Evolutionary conservation across 37 sponge, comb jelly and placozoan genomes (phyloP).

Genomic region (Beroe ovata): DNA sequence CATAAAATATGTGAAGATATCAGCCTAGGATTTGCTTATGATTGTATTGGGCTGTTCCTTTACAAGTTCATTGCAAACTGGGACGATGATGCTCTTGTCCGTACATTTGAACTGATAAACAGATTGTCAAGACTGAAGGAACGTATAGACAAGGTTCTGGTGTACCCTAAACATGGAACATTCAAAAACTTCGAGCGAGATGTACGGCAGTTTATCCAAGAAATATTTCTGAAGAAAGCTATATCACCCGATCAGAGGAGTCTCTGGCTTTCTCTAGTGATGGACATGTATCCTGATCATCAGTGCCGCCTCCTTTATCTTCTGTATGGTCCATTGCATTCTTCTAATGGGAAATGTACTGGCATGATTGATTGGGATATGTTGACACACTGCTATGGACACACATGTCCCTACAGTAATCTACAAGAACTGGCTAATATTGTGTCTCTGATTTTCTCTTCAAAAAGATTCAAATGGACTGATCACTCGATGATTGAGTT

Average conservation of each 20-base stretch:
- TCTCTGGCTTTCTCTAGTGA: constrained; percentile 39
- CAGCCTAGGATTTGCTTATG: constrained; percentile 49
- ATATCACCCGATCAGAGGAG: constrained; percentile 29
- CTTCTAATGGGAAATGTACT: background rate
- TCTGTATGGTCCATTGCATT: constrained; percentile 37
- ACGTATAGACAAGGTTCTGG: constrained; percentile 38
- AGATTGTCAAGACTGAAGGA: constrained; percentile 40
- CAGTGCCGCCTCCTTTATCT: constrained; percentile 12
- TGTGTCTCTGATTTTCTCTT: background rate
- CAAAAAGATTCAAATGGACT: constrained; percentile 3
- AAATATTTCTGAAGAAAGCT: constrained; percentile 45
- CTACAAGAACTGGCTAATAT: constrained; percentile 32
- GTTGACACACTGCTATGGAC: constrained; percentile 45
- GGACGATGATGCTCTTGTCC: constrained; percentile 3
- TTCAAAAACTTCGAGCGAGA: background rate
- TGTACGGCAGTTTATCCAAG: constrained; percentile 17
- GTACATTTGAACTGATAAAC: constrained; percentile 53
- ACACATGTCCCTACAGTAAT: background rate
- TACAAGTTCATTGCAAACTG: constrained; percentile 21
- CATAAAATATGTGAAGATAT: constrained; percentile 50
- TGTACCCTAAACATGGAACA: background rate
- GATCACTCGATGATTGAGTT: background rate
- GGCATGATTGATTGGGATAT: constrained; percentile 57
- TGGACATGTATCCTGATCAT: constrained; percentile 42
- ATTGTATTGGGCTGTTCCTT: constrained; percentile 41